These are phyloP conservation scores for Colletes collaris DNA, from an alignment of 2,888 invertebrate species.

Conservation along the genomic window DNA sequence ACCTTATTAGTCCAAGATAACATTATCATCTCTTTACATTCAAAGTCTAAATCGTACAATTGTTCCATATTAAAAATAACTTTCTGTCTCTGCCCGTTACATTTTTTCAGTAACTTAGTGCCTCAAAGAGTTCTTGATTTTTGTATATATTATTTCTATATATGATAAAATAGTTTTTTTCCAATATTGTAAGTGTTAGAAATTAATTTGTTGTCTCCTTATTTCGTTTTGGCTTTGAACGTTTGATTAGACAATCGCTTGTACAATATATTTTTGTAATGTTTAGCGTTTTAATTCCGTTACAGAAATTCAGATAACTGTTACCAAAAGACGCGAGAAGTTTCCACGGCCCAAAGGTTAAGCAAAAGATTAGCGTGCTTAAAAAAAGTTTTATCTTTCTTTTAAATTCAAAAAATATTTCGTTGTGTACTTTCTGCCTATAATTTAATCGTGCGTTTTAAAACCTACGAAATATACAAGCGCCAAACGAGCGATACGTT, in stretches of 20 bases:
- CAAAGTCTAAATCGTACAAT: conserved; percentile 4
- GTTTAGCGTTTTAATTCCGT: background rate
- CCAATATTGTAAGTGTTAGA: background rate
- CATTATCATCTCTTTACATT: background rate
- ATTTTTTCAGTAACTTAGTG: background rate
- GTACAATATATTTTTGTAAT: background rate
- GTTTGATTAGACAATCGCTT: conserved; percentile 23
- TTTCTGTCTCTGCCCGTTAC: background rate
- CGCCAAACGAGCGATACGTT: conserved; percentile 20
- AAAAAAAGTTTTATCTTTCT: background rate
- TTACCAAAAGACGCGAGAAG: conserved; percentile 4
- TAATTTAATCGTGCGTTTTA: conserved; percentile 15
- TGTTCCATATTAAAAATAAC: conserved; percentile 16
- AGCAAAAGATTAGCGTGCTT: conserved; percentile 11
- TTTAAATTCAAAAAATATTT: conserved; percentile 16
- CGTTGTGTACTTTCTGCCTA: conserved; percentile 30
- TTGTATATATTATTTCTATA: background rate
- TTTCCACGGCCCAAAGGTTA: conserved; percentile 18
- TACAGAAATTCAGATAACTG: background rate
- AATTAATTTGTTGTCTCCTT: conserved; percentile 6
- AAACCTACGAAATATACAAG: conserved; percentile 38
- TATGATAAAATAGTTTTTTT: conserved; percentile 3
- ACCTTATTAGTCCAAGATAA: background rate
- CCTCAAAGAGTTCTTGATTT: conserved; percentile 17
- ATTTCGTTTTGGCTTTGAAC: background rate